phyloP scores from a whole-genome alignment of 2,888 invertebrate genomes.

The Ptilodon capucinus region DNA sequence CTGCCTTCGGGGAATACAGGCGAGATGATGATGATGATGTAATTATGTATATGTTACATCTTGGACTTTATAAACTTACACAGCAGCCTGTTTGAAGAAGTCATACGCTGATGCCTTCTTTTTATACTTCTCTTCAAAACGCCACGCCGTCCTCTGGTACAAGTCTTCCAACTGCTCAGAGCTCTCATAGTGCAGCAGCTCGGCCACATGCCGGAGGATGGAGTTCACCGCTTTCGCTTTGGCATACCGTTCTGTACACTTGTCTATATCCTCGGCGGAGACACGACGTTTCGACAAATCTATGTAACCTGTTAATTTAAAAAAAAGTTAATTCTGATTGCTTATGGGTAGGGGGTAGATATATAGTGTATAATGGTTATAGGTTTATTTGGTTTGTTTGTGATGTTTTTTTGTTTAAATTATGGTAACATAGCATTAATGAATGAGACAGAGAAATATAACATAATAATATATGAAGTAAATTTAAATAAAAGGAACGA shows the following conservation, averaged over 20 bases:
- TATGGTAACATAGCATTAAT: too few relatives aligned
- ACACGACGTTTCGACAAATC: conserved; percentile 99
- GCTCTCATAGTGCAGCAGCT: conserved; percentile 93
- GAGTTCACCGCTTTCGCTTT: conserved; percentile 99
- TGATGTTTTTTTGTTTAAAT: too few relatives aligned
- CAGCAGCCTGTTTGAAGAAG: conserved; percentile 98
- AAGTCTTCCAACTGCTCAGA: conserved; percentile 97
- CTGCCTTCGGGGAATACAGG: too few relatives aligned
- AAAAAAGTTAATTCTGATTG: too few relatives aligned
- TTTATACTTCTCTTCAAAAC: conserved; percentile 98
- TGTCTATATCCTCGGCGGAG: conserved; percentile 98
- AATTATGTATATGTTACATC: too few relatives aligned
- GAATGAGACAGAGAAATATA: too few relatives aligned
- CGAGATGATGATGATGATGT: too few relatives aligned
- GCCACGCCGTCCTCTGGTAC: conserved; percentile 98
- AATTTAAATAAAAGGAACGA: too few relatives aligned
- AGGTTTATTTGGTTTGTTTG: too few relatives aligned
- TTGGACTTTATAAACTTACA: conserved; percentile 83
- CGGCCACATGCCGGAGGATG: conserved; percentile 98
- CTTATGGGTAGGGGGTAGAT: too few relatives aligned
- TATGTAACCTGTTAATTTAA: conserved; percentile 90
- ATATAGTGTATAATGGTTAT: too few relatives aligned
- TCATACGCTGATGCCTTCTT: conserved; percentile 98
- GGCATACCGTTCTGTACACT: conserved; percentile 98
- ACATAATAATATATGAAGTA: too few relatives aligned